phyloP scores from a whole-genome alignment of 2,113 vertebrate species.

The Sapayoa aenigma region DNA sequence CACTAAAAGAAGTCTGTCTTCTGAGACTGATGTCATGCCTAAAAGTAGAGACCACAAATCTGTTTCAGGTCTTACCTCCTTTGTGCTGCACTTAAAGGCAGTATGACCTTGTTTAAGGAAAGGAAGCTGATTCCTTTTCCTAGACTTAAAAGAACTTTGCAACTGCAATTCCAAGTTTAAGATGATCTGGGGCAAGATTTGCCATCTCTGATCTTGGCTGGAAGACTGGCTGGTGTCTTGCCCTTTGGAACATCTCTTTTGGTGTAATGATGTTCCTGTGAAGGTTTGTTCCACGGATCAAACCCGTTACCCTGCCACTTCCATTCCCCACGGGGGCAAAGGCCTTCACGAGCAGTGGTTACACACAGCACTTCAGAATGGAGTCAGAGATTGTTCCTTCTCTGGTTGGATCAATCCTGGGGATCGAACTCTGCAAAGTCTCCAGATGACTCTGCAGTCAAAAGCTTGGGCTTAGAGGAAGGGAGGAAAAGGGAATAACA shows the following conservation, averaged over 20 bases:
- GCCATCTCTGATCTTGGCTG: conserved; percentile 39
- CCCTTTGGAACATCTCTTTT: conserved; percentile 31
- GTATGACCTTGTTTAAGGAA: conserved; percentile 21
- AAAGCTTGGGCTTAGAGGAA: background rate
- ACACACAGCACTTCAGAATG: background rate
- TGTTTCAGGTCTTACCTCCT: background rate
- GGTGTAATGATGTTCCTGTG: background rate
- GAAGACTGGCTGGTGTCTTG: conserved; percentile 44
- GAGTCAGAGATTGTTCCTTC: background rate
- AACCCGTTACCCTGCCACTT: background rate
- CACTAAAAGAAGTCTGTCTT: background rate
- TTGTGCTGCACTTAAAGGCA: conserved; percentile 37
- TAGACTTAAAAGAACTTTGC: conserved; percentile 31
- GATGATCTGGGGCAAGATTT: conserved; percentile 13
- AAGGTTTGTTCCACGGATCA: background rate
- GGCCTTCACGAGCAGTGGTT: background rate
- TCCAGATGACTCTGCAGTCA: background rate
- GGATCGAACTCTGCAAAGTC: background rate
- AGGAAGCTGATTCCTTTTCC: conserved; percentile 13
- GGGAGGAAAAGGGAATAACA: background rate
- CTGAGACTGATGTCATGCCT: conserved; percentile 4
- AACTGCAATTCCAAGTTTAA: conserved; percentile 13
- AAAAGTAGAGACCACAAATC: conserved; percentile 3
- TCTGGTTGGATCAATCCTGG: background rate
- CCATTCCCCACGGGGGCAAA: background rate